Base-by-base conservation (phyloP, 2,113 vertebrate genomes). In the Nibea albiflora region DNA sequence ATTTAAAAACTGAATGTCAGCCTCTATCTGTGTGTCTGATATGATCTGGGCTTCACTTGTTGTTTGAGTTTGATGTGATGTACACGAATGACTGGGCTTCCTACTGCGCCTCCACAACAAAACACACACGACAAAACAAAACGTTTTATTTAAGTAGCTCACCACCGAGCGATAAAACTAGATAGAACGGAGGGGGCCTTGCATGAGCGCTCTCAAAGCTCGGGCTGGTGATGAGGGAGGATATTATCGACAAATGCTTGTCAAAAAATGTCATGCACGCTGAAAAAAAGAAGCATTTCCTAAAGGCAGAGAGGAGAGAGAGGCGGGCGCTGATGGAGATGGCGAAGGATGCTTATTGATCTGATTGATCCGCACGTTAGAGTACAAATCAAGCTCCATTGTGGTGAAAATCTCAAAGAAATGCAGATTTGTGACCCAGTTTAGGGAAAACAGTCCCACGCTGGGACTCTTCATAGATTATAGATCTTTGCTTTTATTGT, bases 321-420 rank as follows among this genome's bases (percentile, higher is more conserved):
- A 47, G 62, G 49, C 50, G 63, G 46, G 53, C 52, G 65, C 17
- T 69, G 47, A 61, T 53, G 67, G 26, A 77, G 52, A 68, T 46
- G 26, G 75, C 35, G 78, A 79, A 64, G 67, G 47, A n/a, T 53
- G 19, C 67, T 9, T 71, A 90, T 87, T 88, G 89, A 90, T 90
- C 64, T 57, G 53, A 85, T 73, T 44, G 80, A 89, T 78, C 58
- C 3, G 1, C 9, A 54, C 35, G 49, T 84, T 67, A 75, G 70
- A 73, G 62, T 49, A 46, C 35, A 80, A 75, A 76, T 72, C 63
- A 77, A 72, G 49, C 11, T 53, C 58, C 66, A 70, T 10, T 70
- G 39, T 57, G 65, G 46, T 64, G 61, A 76, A 50, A 39, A 39
- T 9, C 35, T 39, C 1, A 35, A 35, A 35, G 6, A 35, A 35